phyloP scores from a whole-genome alignment of 2,888 invertebrate genomes.

The Sycophila texana region DNA sequence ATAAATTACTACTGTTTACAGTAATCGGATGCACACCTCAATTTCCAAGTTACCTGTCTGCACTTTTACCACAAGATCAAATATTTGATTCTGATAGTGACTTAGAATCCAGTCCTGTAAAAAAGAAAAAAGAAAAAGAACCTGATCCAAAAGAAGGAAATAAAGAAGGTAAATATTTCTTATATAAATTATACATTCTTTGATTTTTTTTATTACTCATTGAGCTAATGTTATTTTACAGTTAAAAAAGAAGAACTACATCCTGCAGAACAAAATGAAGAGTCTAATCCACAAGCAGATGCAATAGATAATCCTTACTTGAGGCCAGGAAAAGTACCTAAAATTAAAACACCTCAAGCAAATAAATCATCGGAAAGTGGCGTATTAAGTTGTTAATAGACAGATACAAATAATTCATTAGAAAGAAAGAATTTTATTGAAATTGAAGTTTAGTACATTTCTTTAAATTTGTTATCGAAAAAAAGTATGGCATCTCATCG shows the following conservation, averaged over 20 bases:
- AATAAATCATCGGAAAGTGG: constrained; percentile 36
- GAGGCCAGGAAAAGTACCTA: constrained; percentile 75
- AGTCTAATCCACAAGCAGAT: constrained; percentile 71
- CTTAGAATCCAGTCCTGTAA: constrained; percentile 69
- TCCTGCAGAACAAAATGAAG: constrained; percentile 58
- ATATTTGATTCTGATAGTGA: constrained; percentile 89
- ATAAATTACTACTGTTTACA: constrained; percentile 67
- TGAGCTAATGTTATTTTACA: constrained; percentile 38
- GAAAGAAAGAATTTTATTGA: constrained; percentile 25
- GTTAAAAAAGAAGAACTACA: constrained; percentile 29
- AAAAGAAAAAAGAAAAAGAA: constrained; percentile 71
- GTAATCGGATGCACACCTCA: constrained; percentile 92
- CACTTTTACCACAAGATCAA: constrained; percentile 94
- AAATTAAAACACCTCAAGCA: constrained; percentile 65
- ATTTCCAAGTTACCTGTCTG: constrained; percentile 89
- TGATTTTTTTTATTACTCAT: constrained; percentile 6
- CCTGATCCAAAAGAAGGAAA: constrained; percentile 58
- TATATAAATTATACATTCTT: not conserved
- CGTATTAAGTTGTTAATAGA: constrained; percentile 29
- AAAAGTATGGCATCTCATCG: not conserved
- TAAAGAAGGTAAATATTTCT: constrained; percentile 62
- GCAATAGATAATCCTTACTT: constrained; percentile 73
- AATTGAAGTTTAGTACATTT: constrained; percentile 5
- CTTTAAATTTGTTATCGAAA: not conserved
- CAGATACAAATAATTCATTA: constrained; percentile 16